A percentile compares a stretch with the other conserved stretches of the same genome.
phyloP scores from a whole-genome alignment of 1,140 invertebrate genomes.

The Dendrolimus kikuchii region DNA sequence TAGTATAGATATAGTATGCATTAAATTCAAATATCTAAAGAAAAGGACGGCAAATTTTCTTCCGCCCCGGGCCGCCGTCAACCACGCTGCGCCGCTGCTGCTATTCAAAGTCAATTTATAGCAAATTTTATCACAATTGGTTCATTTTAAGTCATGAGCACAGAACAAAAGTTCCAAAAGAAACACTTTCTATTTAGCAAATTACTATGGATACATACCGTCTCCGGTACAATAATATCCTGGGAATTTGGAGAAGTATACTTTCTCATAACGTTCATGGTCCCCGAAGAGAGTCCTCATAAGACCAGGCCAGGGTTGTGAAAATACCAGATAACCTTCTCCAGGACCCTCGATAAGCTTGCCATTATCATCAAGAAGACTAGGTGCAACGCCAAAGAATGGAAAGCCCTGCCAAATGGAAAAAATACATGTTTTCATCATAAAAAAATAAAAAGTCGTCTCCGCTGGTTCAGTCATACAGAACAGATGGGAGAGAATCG shows the following conservation, averaged over 20 bases:
- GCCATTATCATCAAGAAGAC: slow-evolving; percentile 90
- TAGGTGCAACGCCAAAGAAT: slow-evolving; percentile 96
- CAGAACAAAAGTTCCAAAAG: no score
- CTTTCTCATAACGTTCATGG: slow-evolving; percentile 93
- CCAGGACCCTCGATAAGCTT: slow-evolving; percentile 89
- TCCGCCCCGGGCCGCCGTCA: no score
- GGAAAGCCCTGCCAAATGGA: slow-evolving; percentile 87
- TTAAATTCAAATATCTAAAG: no score
- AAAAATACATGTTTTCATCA: slow-evolving; percentile 2
- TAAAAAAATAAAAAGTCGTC: neutral
- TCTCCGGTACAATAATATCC: slow-evolving; percentile 98
- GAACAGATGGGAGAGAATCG: no score
- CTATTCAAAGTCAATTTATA: no score
- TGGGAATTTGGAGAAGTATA: slow-evolving; percentile 96
- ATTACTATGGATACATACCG: slow-evolving; percentile 75
- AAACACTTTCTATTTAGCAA: no score
- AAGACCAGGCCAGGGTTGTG: slow-evolving; percentile 96
- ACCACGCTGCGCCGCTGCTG: no score
- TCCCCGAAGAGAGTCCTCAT: slow-evolving; percentile 95
- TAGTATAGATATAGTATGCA: no score
- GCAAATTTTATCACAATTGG: no score
- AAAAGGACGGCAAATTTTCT: no score
- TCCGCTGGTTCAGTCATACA: no score
- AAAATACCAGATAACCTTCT: slow-evolving; percentile 95
- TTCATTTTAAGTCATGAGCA: no score